phyloP scores from a whole-genome alignment of 2,888 invertebrate species.

The Empis livida region DNA sequence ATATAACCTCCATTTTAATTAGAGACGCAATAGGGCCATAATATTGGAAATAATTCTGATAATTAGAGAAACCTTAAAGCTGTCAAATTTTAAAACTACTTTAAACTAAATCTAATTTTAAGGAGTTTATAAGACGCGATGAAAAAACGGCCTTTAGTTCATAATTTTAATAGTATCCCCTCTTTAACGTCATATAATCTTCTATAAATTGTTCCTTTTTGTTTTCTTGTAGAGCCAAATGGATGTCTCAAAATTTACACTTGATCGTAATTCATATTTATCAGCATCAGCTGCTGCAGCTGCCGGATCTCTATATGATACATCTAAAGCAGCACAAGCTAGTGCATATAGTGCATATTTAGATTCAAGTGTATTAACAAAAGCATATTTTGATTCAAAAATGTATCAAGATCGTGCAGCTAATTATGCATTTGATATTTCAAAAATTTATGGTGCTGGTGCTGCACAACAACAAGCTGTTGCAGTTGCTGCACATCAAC shows the following conservation, averaged over 20 bases:
- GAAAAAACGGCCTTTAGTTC: too few species aligned
- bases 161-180: too few species aligned
- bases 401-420: slow-evolving; percentile 37
- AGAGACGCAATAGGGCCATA: too few species aligned
- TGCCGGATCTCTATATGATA: slow-evolving; percentile 28
- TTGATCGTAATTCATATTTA: slow-evolving; percentile 34
- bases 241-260: slow-evolving; percentile 34
- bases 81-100: too few species aligned
- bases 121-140: too few species aligned
- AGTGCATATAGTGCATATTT: slow-evolving; percentile 36
- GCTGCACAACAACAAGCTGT: slow-evolving; percentile 29
- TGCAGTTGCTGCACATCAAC: slow-evolving; percentile 17
- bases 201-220: too few species aligned
- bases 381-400: slow-evolving; percentile 37
- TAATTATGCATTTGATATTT: slow-evolving; percentile 37
- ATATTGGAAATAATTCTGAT: too few species aligned
- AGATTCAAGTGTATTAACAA: slow-evolving; percentile 35
- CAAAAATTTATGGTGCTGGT: slow-evolving; percentile 33
- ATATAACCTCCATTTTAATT: too few species aligned
- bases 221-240: slow-evolving; percentile 27
- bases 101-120: too few species aligned
- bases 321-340: slow-evolving; percentile 28
- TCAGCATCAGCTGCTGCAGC: slow-evolving; percentile 30
- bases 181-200: too few species aligned
- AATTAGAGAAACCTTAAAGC: too few species aligned